Evolutionary conservation across 2,797 vertebrate genomes (phyloP), one percentile per base, ranked within the genome.

Genomic region (Lerista edwardsae): DNA sequence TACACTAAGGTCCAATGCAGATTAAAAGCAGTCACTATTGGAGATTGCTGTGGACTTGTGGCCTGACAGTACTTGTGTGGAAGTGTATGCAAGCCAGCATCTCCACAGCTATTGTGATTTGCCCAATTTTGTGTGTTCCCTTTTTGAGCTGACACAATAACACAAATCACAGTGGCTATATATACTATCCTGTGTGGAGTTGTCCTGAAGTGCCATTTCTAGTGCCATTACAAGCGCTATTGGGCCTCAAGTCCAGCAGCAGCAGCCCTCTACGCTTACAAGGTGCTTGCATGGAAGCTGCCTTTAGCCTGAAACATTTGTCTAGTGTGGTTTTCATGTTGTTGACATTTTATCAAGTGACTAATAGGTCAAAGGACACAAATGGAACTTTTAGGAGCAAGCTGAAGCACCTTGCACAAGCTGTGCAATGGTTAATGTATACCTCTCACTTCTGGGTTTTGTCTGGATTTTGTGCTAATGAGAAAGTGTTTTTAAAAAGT

Each of bases 381-480:
- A 69, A 73, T 83, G 65, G 74, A 90, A 81, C 47, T 85, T 79
- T 80, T 41, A 69, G 47, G 82, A 92, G 79, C 82, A 12, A 25
- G 36, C 1, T 69, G 31, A 79, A 82, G 68, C 84, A 44, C 72
- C 78, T 83, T 25, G 47, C 82, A 87, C 69, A 82, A 44, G n/a
- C 90, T 80, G 91, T 86, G 0, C 82, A 78, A 0, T 85, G 73
- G 84, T 90, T 88, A 82, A 51, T 0, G 0, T 93, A 94, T 95
- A 89, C 94, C 93, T 94, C 94, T 92, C 82, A 79, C 71, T 8
- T 84, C 81, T 90, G 88, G 84, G 86, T 82, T 84, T 77, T 77
- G 74, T 77, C 91, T 89, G 79, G 83, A 80, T 92, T 69, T 89
- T 87, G 67, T 82, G 87, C 80, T 89, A 79, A 73, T 5, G 62